These are phyloP conservation scores for Xylota segnis DNA, from an alignment of 2,888 invertebrate species.

Conservation along the genomic window DNA sequence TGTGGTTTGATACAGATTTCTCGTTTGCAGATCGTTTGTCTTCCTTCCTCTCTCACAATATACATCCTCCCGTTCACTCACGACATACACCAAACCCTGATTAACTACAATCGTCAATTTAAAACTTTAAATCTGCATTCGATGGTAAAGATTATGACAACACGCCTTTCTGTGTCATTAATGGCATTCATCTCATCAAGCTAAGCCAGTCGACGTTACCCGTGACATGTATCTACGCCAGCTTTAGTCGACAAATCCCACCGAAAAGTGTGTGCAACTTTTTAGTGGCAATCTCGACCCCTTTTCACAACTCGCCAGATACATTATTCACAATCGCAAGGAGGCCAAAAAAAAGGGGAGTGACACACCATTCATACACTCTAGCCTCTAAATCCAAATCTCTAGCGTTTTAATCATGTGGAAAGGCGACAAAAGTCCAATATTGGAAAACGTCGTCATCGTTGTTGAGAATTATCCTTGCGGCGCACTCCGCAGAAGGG, in stretches of 20 bases:
- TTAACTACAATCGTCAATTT: slow-evolving; percentile 60
- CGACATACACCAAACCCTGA: slow-evolving; percentile 54
- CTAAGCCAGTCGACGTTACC: slow-evolving; percentile 58
- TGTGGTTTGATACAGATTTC: too few species aligned
- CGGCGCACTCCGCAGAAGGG: slow-evolving; percentile 62
- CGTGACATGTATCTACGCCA: slow-evolving; percentile 61
- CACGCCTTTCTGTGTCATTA: slow-evolving; percentile 65
- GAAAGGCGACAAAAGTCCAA: slow-evolving; percentile 84
- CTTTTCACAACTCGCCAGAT: slow-evolving; percentile 71
- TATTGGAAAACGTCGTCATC: slow-evolving; percentile 66
- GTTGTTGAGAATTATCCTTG: slow-evolving; percentile 56
- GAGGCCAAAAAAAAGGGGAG: slow-evolving; percentile 57
- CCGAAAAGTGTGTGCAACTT: slow-evolving; percentile 40
- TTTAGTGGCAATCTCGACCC: slow-evolving; percentile 24
- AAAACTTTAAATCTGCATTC: slow-evolving; percentile 59
- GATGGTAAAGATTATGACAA: slow-evolving; percentile 61
- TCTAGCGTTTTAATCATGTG: slow-evolving; percentile 81
- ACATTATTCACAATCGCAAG: slow-evolving; percentile 59
- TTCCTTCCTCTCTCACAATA: too few species aligned
- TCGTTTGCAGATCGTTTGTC: too few species aligned
- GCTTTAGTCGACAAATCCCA: slow-evolving; percentile 47
- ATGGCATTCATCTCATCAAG: slow-evolving; percentile 68
- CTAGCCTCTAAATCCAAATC: too few species aligned
- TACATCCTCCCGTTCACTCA: too few species aligned
- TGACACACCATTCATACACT: slow-evolving; percentile 62